phyloP scores from a whole-genome alignment of 2,113 vertebrate genomes.

The Sterrhoptilus dennistouni region DNA sequence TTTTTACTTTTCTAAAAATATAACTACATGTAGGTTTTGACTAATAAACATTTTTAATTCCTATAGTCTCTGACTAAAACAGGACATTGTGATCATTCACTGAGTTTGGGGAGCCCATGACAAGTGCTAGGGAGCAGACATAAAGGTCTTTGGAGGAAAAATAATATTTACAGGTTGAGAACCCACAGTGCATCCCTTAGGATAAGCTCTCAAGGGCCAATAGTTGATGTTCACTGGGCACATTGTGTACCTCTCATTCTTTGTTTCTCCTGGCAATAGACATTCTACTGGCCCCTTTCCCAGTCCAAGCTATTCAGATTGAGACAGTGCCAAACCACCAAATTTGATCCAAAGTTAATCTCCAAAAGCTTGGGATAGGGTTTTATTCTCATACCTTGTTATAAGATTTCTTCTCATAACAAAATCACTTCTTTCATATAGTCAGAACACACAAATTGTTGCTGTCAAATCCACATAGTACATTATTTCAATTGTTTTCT shows the following conservation, averaged over 20 bases:
- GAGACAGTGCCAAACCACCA: slow-evolving; percentile 8
- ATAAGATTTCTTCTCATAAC: not conserved
- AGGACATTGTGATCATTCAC: not conserved
- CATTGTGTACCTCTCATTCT: not conserved
- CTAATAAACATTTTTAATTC: not conserved
- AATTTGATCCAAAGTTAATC: not conserved
- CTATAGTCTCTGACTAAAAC: not conserved
- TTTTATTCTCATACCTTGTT: not conserved
- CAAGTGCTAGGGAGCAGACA: not conserved
- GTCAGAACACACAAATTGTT: not conserved
- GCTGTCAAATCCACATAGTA: not conserved
- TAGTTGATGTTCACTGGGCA: not conserved
- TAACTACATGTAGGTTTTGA: not conserved
- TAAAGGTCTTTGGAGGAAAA: not conserved
- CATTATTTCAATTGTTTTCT: not conserved
- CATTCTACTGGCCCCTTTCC: not conserved
- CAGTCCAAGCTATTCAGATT: not conserved
- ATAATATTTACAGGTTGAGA: not conserved
- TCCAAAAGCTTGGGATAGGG: not conserved
- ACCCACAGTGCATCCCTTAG: not conserved
- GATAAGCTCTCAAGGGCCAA: not conserved
- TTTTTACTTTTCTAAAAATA: not conserved
- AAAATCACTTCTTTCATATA: not conserved
- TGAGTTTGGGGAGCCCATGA: not conserved
- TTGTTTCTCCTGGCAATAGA: slow-evolving; percentile 14